Evolutionary conservation across 2,797 vertebrate genomes (phyloP).

Genomic region (Spea hammondii): DNA sequence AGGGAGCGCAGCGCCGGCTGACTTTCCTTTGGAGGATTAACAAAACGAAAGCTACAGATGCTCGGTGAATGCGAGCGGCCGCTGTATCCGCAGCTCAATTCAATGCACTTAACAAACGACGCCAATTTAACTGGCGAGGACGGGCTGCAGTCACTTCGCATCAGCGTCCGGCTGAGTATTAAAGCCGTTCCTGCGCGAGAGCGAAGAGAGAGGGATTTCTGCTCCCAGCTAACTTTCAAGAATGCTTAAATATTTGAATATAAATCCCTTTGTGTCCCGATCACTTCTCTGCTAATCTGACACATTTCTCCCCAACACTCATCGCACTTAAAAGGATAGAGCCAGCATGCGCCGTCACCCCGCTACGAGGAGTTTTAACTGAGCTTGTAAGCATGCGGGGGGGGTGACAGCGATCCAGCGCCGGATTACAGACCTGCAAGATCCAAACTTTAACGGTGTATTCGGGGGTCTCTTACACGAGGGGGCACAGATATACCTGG

Average conservation of each 20-base stretch:
- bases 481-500: too few relatives aligned
- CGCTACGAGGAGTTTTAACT: neutral
- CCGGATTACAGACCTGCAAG: neutral
- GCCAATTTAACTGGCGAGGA: slow-evolving; percentile 87
- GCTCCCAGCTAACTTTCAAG: slow-evolving; percentile 75
- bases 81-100: slow-evolving; percentile 83
- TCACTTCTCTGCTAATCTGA: slow-evolving; percentile 67
- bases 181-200: slow-evolving; percentile 75
- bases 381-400: neutral
- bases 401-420: neutral
- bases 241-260: slow-evolving; percentile 80
- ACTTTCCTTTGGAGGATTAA: slow-evolving; percentile 71
- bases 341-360: slow-evolving; percentile 45
- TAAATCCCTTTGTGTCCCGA: slow-evolving; percentile 73
- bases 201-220: slow-evolving; percentile 73
- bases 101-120: slow-evolving; percentile 96
- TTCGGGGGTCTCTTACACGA: too few relatives aligned
- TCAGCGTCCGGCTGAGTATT: slow-evolving; percentile 83
- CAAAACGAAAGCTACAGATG: slow-evolving; percentile 71
- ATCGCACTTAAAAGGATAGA: slow-evolving; percentile 53
- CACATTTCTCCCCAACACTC: slow-evolving; percentile 57
- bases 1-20: slow-evolving; percentile 50
- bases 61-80: slow-evolving; percentile 75
- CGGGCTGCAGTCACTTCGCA: slow-evolving; percentile 88
- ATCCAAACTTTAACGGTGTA: too few relatives aligned